phyloP scores from a whole-genome alignment of 2,888 invertebrate genomes.

The Scrobipalpa costella region DNA sequence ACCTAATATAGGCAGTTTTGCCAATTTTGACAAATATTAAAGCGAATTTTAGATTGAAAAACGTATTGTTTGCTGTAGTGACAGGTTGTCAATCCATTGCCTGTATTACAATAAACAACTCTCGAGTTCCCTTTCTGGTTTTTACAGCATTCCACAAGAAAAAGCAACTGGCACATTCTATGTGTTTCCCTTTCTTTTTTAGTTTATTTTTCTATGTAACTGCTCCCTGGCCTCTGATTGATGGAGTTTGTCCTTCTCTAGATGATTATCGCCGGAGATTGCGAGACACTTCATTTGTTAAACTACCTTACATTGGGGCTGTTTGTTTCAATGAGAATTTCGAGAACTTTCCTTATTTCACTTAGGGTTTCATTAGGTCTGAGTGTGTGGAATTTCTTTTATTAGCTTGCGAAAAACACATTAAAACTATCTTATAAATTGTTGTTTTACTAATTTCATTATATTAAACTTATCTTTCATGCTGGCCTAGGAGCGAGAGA shows the following conservation, averaged over 20 bases:
- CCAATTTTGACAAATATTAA: no score
- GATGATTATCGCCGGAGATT: conserved; percentile 61
- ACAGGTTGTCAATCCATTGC: no score
- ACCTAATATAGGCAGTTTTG: no score
- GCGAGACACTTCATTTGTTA: conserved; percentile 57
- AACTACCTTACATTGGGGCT: conserved; percentile 35
- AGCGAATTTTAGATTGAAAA: no score
- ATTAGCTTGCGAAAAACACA: background rate
- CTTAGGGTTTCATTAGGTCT: background rate
- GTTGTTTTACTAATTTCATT: no score
- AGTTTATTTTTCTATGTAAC: background rate
- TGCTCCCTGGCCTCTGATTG: conserved; percentile 48
- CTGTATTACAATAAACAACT: no score
- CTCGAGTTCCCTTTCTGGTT: no score
- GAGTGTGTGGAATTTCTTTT: background rate
- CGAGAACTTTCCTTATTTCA: conserved; percentile 6
- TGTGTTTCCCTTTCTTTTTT: conserved; percentile 1
- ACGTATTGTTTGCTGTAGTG: no score
- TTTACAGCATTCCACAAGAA: no score
- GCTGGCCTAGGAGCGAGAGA: no score
- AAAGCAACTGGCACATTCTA: no score
- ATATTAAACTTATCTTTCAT: no score
- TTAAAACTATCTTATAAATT: background rate
- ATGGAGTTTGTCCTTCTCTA: conserved; percentile 48
- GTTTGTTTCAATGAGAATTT: conserved; percentile 21